A percentile compares a stretch with the other conserved stretches of the same genome.
Evolutionary conservation across 2,888 invertebrate species (phyloP).

Genomic region (Spilarctia lutea): DNA sequence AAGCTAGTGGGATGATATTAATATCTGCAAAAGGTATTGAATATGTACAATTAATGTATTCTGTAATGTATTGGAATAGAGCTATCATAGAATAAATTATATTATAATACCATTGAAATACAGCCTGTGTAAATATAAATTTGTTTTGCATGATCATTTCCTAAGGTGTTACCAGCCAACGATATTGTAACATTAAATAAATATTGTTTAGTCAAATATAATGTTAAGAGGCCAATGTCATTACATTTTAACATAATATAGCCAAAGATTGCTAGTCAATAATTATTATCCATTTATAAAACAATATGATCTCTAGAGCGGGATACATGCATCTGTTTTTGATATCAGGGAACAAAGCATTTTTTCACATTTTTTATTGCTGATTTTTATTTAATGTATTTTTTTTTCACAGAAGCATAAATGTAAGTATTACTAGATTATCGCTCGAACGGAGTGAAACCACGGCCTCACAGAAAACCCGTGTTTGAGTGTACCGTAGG

Average conservation of each 20-base stretch:
- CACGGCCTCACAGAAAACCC: too few species aligned
- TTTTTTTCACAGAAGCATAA: neutral
- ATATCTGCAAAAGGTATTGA: neutral
- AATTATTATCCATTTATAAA: slow-evolving; percentile 43
- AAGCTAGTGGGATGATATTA: neutral
- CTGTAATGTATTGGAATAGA: slow-evolving; percentile 32
- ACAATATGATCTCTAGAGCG: slow-evolving; percentile 45
- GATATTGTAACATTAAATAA: slow-evolving; percentile 75
- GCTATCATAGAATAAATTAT: slow-evolving; percentile 56
- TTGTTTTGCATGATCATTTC: slow-evolving; percentile 76
- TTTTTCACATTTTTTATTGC: neutral
- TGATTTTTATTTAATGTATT: too few species aligned
- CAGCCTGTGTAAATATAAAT: slow-evolving; percentile 75
- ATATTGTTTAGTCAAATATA: slow-evolving; percentile 70
- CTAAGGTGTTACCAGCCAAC: slow-evolving; percentile 82
- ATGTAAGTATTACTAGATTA: neutral
- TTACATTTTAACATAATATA: slow-evolving; percentile 41
- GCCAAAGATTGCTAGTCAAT: slow-evolving; percentile 48
- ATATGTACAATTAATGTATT: neutral
- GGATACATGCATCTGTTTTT: slow-evolving; percentile 7
- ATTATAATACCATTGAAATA: slow-evolving; percentile 52
- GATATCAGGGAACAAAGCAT: neutral
- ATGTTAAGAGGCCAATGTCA: slow-evolving; percentile 65
- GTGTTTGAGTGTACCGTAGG: too few species aligned
- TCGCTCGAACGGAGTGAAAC: too few species aligned